Percentiles rank a stretch among this genome's conserved stretches.
These are phyloP conservation scores for Bimastos eiseni DNA, from an alignment of 2,888 invertebrate genomes.

Conservation along the genomic window DNA sequence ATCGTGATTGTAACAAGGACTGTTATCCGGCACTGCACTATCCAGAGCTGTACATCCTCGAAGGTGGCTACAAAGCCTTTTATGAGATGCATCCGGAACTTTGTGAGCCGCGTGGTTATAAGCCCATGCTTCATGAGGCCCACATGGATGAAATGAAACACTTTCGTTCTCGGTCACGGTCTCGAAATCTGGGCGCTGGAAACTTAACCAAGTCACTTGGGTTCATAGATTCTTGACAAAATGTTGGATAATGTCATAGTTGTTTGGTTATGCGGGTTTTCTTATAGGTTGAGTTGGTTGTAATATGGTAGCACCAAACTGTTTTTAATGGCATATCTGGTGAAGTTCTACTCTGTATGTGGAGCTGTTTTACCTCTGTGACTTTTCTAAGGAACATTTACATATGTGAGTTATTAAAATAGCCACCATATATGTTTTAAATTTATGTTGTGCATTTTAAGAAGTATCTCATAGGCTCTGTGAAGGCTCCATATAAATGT, in stretches of 20 bases:
- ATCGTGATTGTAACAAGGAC: conserved; percentile 79
- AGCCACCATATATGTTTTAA: too few species aligned
- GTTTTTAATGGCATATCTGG: not conserved
- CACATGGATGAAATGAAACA: conserved; percentile 73
- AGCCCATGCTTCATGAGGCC: conserved; percentile 82
- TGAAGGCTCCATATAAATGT: not conserved
- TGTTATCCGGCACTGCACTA: conserved; percentile 83
- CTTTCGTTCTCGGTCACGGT: conserved; percentile 69
- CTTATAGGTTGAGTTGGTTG: not conserved
- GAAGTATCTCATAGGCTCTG: not conserved
- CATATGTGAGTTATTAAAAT: not conserved
- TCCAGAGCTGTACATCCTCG: conserved; percentile 89
- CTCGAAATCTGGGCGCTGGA: conserved; percentile 2
- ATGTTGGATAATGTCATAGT: not conserved
- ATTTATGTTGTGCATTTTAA: not conserved
- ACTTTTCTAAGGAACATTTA: not conserved
- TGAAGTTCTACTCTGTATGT: not conserved
- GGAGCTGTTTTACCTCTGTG: not conserved
- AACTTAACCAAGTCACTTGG: not conserved
- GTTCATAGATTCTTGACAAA: not conserved
- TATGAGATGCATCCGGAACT: conserved; percentile 69
- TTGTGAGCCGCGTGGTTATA: conserved; percentile 76
- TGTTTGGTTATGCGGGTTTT: conserved; percentile 13
- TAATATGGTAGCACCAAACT: not conserved
- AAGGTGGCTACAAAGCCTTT: conserved; percentile 86